Evolutionary conservation across 2,888 invertebrate genomes (phyloP), one percentile per base, ranked within the genome.

Genomic region (Adela reaumurella): DNA sequence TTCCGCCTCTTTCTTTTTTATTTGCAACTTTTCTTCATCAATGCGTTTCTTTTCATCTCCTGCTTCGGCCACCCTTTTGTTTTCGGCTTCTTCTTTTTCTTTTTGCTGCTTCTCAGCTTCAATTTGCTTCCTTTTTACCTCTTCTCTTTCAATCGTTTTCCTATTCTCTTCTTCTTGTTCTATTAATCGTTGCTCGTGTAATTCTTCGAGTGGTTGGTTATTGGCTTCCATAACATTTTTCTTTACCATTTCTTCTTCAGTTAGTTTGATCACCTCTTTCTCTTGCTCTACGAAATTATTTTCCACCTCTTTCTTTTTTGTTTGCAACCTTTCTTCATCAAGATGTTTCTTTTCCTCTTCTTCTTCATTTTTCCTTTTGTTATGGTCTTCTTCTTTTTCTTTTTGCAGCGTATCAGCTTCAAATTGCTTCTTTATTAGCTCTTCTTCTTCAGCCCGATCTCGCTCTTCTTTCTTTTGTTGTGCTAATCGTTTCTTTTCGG

Each of bases 401-500:
- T 14, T 43, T 43, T 43, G 43, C 14, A 17, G 5, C 14, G 4
- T 43, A 4, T 43, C 17, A 8, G 2, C 43, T 28, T 47, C 43
- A 47, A 42, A 5, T 41, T 41, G 18, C 17, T 47, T 19, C 3
- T 18, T 5, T 14, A 41, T 47, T n/a, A 8, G 2, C 18, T n/a
- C n/a, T n/a, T n/a, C n/a, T n/a, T n/a, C n/a, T n/a, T n/a, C n/a
- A n/a, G n/a, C n/a, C n/a, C n/a, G n/a, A n/a, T n/a, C n/a, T n/a
- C n/a, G n/a, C n/a, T n/a, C n/a, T n/a, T n/a, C n/a, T n/a, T n/a
- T n/a, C n/a, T n/a, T n/a, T n/a, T 48, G 47, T 50, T 54, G 49
- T 56, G 51, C 50, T 54, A 49, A 16, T 49, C 42, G 28, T 48
- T 6, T 50, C 58, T 3, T 58, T 51, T 4, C 11, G 24, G 50